phyloP scores from a whole-genome alignment of 2,888 invertebrate genomes.

The Brachylomia viminalis region DNA sequence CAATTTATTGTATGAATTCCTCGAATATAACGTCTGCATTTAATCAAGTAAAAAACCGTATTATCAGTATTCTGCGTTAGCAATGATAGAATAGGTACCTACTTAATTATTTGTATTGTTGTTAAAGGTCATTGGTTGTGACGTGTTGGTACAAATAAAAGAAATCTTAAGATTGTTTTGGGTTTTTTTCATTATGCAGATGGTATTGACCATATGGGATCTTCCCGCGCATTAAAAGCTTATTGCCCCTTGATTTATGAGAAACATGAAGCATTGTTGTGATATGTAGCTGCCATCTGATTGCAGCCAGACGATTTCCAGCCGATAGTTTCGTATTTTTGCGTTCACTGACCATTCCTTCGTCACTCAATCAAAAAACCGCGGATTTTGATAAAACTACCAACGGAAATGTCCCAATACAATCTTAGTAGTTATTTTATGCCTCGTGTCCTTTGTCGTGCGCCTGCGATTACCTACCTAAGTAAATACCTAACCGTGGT shows the following conservation, averaged over 20 bases:
- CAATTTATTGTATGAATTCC: constrained; percentile 30
- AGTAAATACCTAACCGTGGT: background rate
- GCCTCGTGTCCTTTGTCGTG: background rate
- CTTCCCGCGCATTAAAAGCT: background rate
- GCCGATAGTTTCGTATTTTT: background rate
- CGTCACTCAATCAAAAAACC: too few relatives aligned
- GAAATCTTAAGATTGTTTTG: constrained; percentile 29
- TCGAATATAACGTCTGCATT: constrained; percentile 25
- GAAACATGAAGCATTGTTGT: background rate
- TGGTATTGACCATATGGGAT: constrained; percentile 3
- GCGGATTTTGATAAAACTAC: background rate
- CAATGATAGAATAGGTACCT: constrained; percentile 42
- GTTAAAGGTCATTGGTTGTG: constrained; percentile 42
- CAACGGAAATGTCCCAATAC: background rate
- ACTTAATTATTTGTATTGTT: constrained; percentile 39
- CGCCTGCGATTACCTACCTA: background rate
- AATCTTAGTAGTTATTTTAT: background rate
- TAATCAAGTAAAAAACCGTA: constrained; percentile 48
- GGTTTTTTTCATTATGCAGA: constrained; percentile 25
- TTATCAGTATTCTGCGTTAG: constrained; percentile 48
- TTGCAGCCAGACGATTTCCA: background rate
- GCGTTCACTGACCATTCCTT: background rate
- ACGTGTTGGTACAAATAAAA: constrained; percentile 16
- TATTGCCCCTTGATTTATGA: background rate
- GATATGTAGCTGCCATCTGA: background rate